These are phyloP conservation scores for Drosophila vallismaia DNA, from an alignment of 2,888 invertebrate genomes.

Conservation along the genomic window DNA sequence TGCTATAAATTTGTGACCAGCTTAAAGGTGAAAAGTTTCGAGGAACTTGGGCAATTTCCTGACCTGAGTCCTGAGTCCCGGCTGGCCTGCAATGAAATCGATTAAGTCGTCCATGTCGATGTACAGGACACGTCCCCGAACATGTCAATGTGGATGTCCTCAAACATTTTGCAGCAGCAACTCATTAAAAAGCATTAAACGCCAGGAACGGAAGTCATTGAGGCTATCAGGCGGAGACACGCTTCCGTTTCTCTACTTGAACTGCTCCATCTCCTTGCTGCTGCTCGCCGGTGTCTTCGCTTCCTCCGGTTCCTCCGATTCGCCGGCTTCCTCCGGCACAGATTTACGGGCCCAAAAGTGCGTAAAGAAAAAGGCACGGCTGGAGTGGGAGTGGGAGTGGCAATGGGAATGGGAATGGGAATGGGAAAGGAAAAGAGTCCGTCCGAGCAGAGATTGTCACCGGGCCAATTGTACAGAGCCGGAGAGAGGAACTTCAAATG, in stretches of 20 bases:
- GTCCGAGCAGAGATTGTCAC: slow-evolving; percentile 64
- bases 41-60: slow-evolving; percentile 44
- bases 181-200: slow-evolving; percentile 78
- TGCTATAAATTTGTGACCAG: slow-evolving; percentile 19
- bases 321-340: slow-evolving; percentile 27
- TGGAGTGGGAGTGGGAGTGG: neutral
- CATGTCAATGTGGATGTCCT: slow-evolving; percentile 33
- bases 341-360: slow-evolving; percentile 51
- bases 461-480: slow-evolving; percentile 68
- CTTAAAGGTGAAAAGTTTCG: slow-evolving; percentile 30
- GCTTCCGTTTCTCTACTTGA: slow-evolving; percentile 71
- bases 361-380: slow-evolving; percentile 23
- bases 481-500: slow-evolving; percentile 71
- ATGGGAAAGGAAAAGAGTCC: neutral
- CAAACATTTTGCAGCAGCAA: slow-evolving; percentile 46
- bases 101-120: slow-evolving; percentile 56
- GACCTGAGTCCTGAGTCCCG: slow-evolving; percentile 21
- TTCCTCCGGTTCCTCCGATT: neutral
- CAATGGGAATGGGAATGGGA: neutral
- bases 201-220: slow-evolving; percentile 78
- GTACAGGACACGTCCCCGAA: neutral
- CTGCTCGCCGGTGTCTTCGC: neutral
- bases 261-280: slow-evolving; percentile 27
- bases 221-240: slow-evolving; percentile 74
- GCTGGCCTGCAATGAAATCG: slow-evolving; percentile 63